Conservation (phyloP, 1,140 invertebrate species). For the Archivesica marissinica region DNA sequence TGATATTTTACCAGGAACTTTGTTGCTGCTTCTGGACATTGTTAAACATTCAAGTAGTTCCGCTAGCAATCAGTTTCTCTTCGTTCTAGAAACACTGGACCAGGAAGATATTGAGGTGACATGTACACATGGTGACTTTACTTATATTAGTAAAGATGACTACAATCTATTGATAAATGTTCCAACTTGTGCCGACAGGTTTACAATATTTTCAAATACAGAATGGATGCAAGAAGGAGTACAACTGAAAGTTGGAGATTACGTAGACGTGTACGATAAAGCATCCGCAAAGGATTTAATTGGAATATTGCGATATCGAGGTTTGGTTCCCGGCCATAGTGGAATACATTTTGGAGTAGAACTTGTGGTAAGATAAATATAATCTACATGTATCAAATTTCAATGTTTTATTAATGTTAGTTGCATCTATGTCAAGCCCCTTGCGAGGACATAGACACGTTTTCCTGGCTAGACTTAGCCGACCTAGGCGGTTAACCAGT, state of each 20-base stretch:
- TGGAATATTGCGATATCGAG: constrained; percentile 75
- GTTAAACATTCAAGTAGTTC: constrained; percentile 41
- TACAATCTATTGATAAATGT: constrained; percentile 74
- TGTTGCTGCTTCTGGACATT: constrained; percentile 64
- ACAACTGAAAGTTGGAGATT: constrained; percentile 69
- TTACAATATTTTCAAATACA: constrained; percentile 75
- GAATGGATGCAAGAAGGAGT: constrained; percentile 76
- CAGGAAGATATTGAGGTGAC: constrained; percentile 72
- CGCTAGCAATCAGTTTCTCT: constrained; percentile 32
- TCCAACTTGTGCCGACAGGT: constrained; percentile 75
- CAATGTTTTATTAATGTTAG: too few species aligned
- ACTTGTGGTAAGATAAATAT: constrained; percentile 71
- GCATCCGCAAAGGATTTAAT: constrained; percentile 69
- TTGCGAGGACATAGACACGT: too few species aligned
- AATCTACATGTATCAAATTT: too few species aligned
- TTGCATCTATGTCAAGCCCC: too few species aligned
- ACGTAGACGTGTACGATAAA: constrained; percentile 76
- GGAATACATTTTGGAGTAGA: constrained; percentile 80
- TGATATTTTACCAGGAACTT: constrained; percentile 75
- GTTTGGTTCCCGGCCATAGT: constrained; percentile 70
- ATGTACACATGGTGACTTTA: constrained; percentile 66
- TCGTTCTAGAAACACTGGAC: constrained; percentile 73
- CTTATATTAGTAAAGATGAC: constrained; percentile 58
- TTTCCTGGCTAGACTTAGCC: too few species aligned
- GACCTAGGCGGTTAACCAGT: too few species aligned